Base-by-base conservation (phyloP, 2,888 invertebrate genomes). In the Ferrisia virgata region DNA sequence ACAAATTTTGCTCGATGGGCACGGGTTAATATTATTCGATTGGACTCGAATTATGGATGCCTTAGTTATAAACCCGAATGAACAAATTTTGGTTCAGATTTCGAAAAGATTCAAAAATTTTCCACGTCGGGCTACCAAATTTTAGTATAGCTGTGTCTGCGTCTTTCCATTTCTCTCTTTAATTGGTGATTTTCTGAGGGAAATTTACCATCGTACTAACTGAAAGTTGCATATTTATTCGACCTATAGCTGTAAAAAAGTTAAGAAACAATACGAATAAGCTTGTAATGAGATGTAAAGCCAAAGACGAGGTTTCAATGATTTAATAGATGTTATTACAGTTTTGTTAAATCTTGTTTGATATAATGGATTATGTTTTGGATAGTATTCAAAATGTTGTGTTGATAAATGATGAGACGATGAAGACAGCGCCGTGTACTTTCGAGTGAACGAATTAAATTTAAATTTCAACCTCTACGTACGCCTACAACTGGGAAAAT, bases 261-360 rank as follows among this genome's bases (percentile, higher is more conserved):
- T n/a, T 69, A 8, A 15, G 33, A 58, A 43, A n/a, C 31, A n/a
- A 28, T 64, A 64, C 22, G 81, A 72, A 83, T 83, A 76, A 83
- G 40, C 33, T 43, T 40, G 31, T 72, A 72, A 83, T 83, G 83
- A 83, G 28, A 28, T 83, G 43, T 28, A 81, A 18, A 39, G 40
- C 18, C 40, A 43, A 31, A 69, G 69, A 69, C 31, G 36, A 64
- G 18, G 36, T 83, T 47, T 22, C 22, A 72, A 83, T 83, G 69
- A 72, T 83, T 83, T 83, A 83, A 83, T 83, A 72, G 43, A 76
- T 83, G 83, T 83, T 82, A 82, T 82, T 82, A 82, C 81, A 82
- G 81, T 82, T 83, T 83, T 83, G 83, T 83, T 83, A 83, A 69
- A 83, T 83, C 83, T 83, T 83, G 83, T 83, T 83, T 83, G 76